Percentiles rank a stretch among this genome's conserved stretches.
Conservation (phyloP, 37 sponge, comb jelly and placozoan species). For the Hexactinellida sp. region DNA sequence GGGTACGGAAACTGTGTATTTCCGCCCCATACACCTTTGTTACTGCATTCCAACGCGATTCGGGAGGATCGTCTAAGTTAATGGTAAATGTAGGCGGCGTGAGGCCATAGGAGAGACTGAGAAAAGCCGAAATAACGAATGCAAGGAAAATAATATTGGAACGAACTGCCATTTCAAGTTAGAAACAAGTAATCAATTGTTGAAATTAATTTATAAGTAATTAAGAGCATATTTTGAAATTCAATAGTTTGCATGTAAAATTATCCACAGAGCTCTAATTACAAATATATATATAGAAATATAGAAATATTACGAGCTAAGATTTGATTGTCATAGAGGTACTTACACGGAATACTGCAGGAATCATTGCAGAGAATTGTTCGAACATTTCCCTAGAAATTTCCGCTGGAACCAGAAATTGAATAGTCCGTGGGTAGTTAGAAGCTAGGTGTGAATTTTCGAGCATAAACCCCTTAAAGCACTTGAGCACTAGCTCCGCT, state of each 20-base stretch:
- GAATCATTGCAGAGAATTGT: conserved; percentile 65
- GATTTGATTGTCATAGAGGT: conserved; percentile 12
- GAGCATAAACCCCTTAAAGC: conserved; percentile 93
- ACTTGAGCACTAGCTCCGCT: conserved; percentile 87
- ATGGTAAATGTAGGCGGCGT: conserved; percentile 23
- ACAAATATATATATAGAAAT: no score
- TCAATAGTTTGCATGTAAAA: no score
- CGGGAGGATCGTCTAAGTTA: conserved; percentile 39
- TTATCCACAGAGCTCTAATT: no score
- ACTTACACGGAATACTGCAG: conserved; percentile 49
- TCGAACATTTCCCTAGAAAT: conserved; percentile 31
- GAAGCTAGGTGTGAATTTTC: conserved; percentile 51
- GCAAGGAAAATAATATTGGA: background rate
- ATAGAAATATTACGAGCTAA: background rate
- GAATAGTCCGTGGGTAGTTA: conserved; percentile 49
- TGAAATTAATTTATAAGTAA: background rate
- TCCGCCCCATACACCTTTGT: conserved; percentile 10
- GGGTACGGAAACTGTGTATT: background rate
- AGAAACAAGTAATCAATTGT: background rate
- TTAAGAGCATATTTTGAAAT: background rate
- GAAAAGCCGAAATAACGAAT: background rate
- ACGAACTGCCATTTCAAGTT: background rate
- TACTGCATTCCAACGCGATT: conserved; percentile 43
- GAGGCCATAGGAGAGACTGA: background rate
- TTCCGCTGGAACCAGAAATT: conserved; percentile 73